Percentiles rank a stretch among this genome's conserved stretches.
Conservation (phyloP, 2,113 vertebrate genomes). For the Petrocephalus zakoni region DNA sequence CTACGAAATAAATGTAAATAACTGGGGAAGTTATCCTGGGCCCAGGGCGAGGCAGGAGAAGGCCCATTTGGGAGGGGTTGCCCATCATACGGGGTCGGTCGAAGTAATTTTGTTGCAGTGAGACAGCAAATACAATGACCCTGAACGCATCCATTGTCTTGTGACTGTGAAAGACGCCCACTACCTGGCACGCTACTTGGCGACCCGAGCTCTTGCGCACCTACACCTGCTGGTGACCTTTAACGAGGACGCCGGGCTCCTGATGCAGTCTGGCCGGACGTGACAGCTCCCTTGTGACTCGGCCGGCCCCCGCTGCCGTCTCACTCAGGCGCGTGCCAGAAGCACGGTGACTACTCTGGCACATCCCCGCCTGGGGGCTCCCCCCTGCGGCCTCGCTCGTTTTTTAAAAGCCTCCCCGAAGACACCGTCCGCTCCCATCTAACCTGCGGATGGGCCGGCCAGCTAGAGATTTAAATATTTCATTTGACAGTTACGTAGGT, state of each 20-base stretch:
- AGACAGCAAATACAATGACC: neutral
- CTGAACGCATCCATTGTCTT: neutral
- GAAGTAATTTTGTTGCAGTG: neutral
- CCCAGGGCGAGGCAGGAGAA: too few relatives aligned
- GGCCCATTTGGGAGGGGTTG: too few relatives aligned
- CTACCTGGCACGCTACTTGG: neutral
- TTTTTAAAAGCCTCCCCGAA: neutral
- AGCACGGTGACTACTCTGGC: neutral
- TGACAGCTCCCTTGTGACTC: neutral
- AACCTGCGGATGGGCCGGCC: neutral
- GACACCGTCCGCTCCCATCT: neutral
- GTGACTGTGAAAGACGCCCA: neutral
- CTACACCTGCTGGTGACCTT: neutral
- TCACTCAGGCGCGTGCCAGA: neutral
- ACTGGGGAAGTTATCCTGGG: neutral
- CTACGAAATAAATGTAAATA: neutral
- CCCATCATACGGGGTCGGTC: neutral
- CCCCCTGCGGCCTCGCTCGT: neutral
- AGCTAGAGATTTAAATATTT: neutral
- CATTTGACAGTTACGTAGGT: conserved; percentile 4
- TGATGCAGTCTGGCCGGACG: neutral
- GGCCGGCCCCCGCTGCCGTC: neutral
- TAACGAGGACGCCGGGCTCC: neutral
- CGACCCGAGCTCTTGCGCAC: neutral
- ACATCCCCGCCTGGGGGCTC: neutral